phyloP scores from a whole-genome alignment of 1,140 invertebrate genomes.

The Marisa cornuarietis region DNA sequence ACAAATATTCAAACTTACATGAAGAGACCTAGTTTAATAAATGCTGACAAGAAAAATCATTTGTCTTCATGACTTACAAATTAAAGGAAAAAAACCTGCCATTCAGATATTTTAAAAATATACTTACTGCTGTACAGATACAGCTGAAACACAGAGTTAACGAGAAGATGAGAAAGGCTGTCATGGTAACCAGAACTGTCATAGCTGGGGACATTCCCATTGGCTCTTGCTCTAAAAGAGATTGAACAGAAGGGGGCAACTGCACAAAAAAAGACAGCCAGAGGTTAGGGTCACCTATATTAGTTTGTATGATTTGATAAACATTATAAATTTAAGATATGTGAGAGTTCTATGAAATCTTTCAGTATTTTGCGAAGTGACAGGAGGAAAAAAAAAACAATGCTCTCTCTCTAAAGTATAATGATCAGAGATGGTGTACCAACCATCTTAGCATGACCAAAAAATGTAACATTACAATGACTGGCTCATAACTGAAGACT shows the following conservation, averaged over 20 bases:
- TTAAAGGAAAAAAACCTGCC: neutral
- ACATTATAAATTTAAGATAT: too few species aligned
- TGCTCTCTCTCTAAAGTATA: too few species aligned
- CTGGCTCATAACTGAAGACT: too few species aligned
- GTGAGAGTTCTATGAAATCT: too few species aligned
- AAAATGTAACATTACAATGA: too few species aligned
- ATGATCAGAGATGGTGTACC: too few species aligned
- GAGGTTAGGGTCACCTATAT: neutral
- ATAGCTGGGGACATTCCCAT: constrained; percentile 51
- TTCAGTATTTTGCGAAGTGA: too few species aligned
- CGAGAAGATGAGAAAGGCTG: constrained; percentile 36
- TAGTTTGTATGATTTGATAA: too few species aligned
- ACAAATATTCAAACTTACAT: neutral
- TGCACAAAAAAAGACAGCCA: constrained; percentile 30
- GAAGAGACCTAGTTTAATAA: constrained; percentile 3
- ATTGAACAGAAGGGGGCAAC: constrained; percentile 54
- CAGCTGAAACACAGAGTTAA: constrained; percentile 35
- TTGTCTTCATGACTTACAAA: neutral
- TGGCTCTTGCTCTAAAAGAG: constrained; percentile 55
- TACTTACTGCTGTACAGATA: constrained; percentile 44
- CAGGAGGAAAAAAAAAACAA: too few species aligned
- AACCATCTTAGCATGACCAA: too few species aligned
- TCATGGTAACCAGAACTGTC: constrained; percentile 45
- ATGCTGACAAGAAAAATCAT: neutral
- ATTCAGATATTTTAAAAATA: neutral